These are phyloP conservation scores for Spodoptera exigua DNA, from an alignment of 2,888 invertebrate genomes.

Conservation along the genomic window DNA sequence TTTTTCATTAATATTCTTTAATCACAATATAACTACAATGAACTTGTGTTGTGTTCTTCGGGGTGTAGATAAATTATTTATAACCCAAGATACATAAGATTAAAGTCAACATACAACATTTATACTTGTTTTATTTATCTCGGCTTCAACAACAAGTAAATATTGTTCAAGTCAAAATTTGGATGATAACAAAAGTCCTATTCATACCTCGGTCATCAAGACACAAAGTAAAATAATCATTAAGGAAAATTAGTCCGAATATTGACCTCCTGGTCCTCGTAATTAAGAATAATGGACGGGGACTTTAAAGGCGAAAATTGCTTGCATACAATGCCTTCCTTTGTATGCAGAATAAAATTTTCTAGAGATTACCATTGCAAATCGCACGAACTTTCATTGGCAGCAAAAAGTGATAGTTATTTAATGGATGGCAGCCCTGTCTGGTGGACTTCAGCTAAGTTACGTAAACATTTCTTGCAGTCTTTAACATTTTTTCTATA, in stretches of 20 bases:
- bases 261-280: conserved; percentile 19
- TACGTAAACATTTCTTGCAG: conserved; percentile 16
- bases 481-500: conserved; percentile 8
- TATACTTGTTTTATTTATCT: conserved; percentile 17
- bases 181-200: conserved; percentile 6
- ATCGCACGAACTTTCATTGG: conserved; percentile 35
- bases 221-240: conserved; percentile 31
- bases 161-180: conserved; percentile 2
- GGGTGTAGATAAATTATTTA: conserved; percentile 21
- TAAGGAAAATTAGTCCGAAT: conserved; percentile 17
- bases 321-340: conserved; percentile 24
- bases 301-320: conserved; percentile 34
- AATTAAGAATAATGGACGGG: conserved; percentile 40
- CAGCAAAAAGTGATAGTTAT: conserved; percentile 51
- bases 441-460: conserved; percentile 16
- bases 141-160: conserved; percentile 2
- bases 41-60: conserved; percentile 9
- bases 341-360: conserved; percentile 49
- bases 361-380: conserved; percentile 53
- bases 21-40: conserved; percentile 16
- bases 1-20: conserved; percentile 44
- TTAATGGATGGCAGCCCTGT: conserved; percentile 35
- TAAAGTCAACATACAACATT: conserved; percentile 12
- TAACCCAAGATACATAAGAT: conserved; percentile 18
- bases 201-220: conserved; percentile 9